phyloP scores from a whole-genome alignment of 2,797 vertebrate species.

The Caiman crocodilus region DNA sequence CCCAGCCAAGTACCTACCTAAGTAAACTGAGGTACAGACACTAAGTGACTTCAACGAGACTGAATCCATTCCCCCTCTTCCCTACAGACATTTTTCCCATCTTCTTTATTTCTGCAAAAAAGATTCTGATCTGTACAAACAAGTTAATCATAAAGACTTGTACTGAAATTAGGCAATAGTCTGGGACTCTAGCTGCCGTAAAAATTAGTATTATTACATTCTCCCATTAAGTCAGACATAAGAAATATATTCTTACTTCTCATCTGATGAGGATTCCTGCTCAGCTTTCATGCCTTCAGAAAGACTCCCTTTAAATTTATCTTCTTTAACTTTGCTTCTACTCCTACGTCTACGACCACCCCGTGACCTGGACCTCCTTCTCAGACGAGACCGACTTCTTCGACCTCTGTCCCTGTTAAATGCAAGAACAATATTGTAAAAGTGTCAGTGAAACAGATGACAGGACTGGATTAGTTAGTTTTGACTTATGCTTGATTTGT shows the following conservation, averaged over 20 bases:
- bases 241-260: conserved; percentile 86
- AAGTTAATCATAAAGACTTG: neutral
- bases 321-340: conserved; percentile 93
- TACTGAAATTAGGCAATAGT: neutral
- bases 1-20: too few relatives aligned
- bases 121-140: neutral
- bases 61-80: fast-evolving
- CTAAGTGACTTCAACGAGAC: neutral
- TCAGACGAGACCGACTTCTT: conserved; percentile 87
- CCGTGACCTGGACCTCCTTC: conserved; percentile 91
- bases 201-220: neutral
- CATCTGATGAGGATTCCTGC: conserved; percentile 94
- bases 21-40: neutral
- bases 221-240: fast-evolving
- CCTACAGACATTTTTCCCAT: neutral
- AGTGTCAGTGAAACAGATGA: neutral
- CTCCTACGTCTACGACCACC: conserved; percentile 88
- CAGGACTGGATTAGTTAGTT: fast-evolving
- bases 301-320: conserved; percentile 98
- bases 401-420: conserved; percentile 88
- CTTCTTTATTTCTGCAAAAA: neutral
- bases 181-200: neutral
- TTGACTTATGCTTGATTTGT: neutral
- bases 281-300: conserved; percentile 98
- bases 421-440: neutral